Base-by-base conservation (phyloP, 1,140 invertebrate species). In the Drosophila neocordata region DNA sequence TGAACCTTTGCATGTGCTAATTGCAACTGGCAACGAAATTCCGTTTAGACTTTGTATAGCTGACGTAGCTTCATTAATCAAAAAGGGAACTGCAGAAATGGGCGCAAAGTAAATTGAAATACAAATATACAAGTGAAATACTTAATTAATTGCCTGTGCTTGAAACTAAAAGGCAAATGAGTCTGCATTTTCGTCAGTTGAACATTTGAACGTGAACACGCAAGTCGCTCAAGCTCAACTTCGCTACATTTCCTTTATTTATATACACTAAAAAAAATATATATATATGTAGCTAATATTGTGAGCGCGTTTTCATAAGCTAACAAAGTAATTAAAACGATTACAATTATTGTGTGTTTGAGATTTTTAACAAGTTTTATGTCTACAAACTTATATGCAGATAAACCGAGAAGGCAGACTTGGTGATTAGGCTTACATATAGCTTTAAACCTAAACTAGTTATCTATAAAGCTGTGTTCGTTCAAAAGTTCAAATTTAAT, bases 171-270 rank as follows among this genome's bases (percentile, higher is more conserved):
- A 44, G 65, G 65, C 79, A 88, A 75, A 87, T 88, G 84, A 89
- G 83, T 70, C 82, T 63, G 79, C 83, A 73, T 71, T 87, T 72
- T 72, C 65, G 76, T 61, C 83, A 87, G 83, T 87, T 83, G 79
- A 70, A 73, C 66, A 61, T 70, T 87, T 87, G 78, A 73, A 82
- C 82, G 75, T 61, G 67, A 79, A 73, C 83, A 88, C 83, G 83
- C 83, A 88, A 88, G 76, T 73, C 66, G 75, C 27, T 55, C 52
- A 59, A 66, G 24, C 48, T 53, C 2, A 56, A 69, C 64, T 69
- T 53, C 11, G 15, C 37, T 27, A 38, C 37, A 53, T 35, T 22
- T 24, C 12, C 20, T 31, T 58, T 60, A 37, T 61, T 5, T 44
- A 9, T 7, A 48, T 48, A 48, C 15, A 20, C 12, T 9, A 44